Base-by-base conservation (phyloP, 2,888 invertebrate species). In the Heliconius charithonia region DNA sequence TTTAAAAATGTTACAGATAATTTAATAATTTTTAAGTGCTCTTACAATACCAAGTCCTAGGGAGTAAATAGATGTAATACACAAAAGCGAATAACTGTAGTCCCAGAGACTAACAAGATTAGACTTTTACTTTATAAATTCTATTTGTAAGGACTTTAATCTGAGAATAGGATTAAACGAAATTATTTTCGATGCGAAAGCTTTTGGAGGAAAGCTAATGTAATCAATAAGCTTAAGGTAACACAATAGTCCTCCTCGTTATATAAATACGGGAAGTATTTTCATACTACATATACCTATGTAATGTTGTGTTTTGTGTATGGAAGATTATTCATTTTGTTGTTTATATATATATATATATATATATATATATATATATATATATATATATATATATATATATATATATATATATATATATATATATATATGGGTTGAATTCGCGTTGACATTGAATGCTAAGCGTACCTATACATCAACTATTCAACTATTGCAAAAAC, bases 141-240 rank as follows among this genome's bases (percentile, higher is more conserved):
- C 32, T 32, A 22, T 71, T 29, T 32, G n/a, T 59, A 59, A 41
- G 59, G 16, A 59, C 22, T 22, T 71, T 72, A 56, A 56, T 72
- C 56, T 72, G 32, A 29, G n/a, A 32, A 13, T n/a, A 29, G 32
- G 56, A 56, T n/a, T 25, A 32, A 59, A 37, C 16, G 32, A 71
- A 71, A 72, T 72, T 59, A 72, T 72, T 32, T 72, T 72, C 32
- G 72, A 59, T 32, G 22, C 22, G 29, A 32, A 72, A 59, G n/a
- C 59, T 72, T 72, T 72, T 25, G 16, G 59, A 59, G 37, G 13
- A 25, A 71, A 56, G 29, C 56, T 32, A 13, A 72, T 56, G 32
- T 56, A 32, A 72, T 72, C 56, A 59, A 59, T 72, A 56, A 56
- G 29, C 56, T 59, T 32, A 72, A 41, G 3, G 41, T 69, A 51